Evolutionary conservation across 2,113 vertebrate genomes (phyloP).

Genomic region (Prochilodus magdalenae): DNA sequence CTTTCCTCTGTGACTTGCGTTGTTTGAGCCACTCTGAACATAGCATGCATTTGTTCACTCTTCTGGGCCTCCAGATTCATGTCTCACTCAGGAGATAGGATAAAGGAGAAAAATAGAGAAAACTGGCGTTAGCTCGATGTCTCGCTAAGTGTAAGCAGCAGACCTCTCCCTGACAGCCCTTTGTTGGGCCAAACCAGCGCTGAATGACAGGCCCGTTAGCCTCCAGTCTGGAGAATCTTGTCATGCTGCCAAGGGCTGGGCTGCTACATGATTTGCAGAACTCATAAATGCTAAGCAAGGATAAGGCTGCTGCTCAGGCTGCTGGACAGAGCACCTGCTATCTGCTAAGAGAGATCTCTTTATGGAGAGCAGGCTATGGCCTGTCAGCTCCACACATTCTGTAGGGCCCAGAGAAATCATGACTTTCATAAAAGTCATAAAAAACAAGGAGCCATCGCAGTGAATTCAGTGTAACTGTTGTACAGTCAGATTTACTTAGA

Average conservation of each 20-base stretch:
- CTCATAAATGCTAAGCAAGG: conserved; percentile 59
- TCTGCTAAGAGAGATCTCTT: conserved; percentile 47
- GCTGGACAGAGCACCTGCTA: conserved; percentile 52
- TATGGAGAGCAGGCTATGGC: conserved; percentile 26
- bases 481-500: neutral
- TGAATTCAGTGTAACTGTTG: neutral
- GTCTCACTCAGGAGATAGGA: conserved; percentile 34
- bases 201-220: conserved; percentile 60
- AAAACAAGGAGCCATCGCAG: conserved; percentile 33
- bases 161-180: conserved; percentile 47
- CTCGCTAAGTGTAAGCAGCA: conserved; percentile 47
- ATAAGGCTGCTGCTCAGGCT: conserved; percentile 42
- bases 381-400: conserved; percentile 51
- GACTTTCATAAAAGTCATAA: conserved; percentile 50
- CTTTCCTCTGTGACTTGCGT: neutral
- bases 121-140: conserved; percentile 34
- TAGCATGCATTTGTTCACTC: neutral
- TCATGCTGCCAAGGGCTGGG: conserved; percentile 53
- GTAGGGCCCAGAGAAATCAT: conserved; percentile 34
- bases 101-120: neutral
- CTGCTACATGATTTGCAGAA: conserved; percentile 56
- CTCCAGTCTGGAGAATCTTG: conserved; percentile 54
- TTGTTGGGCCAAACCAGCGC: conserved; percentile 45
- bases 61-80: conserved; percentile 11
- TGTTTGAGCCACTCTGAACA: neutral